Percentiles rank a stretch among this genome's conserved stretches.
These are phyloP conservation scores for Planiliza haematocheilus DNA, from an alignment of 2,113 vertebrate genomes.

Conservation along the genomic window DNA sequence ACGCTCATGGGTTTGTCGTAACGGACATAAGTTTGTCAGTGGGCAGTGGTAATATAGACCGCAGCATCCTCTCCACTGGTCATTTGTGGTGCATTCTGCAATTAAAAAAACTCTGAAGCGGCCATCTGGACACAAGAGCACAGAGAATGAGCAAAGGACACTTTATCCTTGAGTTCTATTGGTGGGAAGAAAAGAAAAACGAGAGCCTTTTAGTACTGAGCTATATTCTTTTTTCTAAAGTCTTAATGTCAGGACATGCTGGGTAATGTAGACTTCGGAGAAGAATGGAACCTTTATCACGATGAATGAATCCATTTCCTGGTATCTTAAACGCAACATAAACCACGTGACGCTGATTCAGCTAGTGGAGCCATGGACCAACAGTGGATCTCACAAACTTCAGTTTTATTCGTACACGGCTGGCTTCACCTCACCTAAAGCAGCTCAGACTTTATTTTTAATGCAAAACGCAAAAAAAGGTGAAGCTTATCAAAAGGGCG, in stretches of 20 bases:
- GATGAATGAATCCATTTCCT: not conserved
- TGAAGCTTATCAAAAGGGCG: not conserved
- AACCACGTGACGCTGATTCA: too few species aligned
- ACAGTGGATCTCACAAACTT: too few species aligned
- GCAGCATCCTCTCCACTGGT: constrained; percentile 27
- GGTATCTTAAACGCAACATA: too few species aligned
- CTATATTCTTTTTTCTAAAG: not conserved
- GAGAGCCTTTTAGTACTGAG: not conserved
- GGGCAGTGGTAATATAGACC: constrained; percentile 26
- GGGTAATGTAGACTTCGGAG: not conserved
- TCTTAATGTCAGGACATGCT: not conserved
- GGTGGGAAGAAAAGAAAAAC: not conserved
- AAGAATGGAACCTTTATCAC: not conserved
- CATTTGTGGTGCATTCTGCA: constrained; percentile 72
- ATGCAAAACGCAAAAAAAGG: not conserved
- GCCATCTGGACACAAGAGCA: constrained; percentile 65
- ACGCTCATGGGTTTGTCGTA: constrained; percentile 25
- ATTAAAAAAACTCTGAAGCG: constrained; percentile 61
- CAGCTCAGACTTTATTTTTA: too few species aligned
- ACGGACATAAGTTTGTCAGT: constrained; percentile 27
- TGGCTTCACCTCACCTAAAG: too few species aligned
- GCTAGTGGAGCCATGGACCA: too few species aligned
- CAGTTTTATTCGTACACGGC: too few species aligned
- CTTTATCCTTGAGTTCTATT: constrained; percentile 51
- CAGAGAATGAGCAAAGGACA: constrained; percentile 41